Percentiles rank a stretch among this genome's conserved stretches.
Evolutionary conservation across 2,113 vertebrate genomes (phyloP).

Genomic region (Macaca mulatta): DNA sequence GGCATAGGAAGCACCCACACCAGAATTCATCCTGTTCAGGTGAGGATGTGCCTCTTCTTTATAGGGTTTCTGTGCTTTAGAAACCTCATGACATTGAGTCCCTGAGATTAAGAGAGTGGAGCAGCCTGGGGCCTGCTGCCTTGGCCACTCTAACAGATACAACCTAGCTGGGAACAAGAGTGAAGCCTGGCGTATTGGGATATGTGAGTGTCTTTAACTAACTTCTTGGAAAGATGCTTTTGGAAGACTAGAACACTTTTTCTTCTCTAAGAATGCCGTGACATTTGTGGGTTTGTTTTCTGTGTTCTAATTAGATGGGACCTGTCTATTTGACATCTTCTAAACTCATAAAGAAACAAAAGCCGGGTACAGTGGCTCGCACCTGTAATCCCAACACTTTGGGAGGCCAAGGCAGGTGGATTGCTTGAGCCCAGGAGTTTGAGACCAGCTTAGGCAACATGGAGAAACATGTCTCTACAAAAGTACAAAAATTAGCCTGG

Average conservation of each 20-base stretch:
- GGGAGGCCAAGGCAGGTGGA: too few relatives aligned
- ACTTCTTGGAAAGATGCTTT: background rate
- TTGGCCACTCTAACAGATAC: background rate
- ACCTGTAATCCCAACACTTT: too few relatives aligned
- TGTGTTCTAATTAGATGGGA: background rate
- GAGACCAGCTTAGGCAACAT: too few relatives aligned
- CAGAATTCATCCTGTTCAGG: conserved; percentile 91
- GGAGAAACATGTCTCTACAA: too few relatives aligned
- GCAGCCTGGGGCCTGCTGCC: background rate
- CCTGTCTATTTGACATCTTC: background rate
- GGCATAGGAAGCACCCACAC: conserved; percentile 88
- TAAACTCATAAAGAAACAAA: background rate
- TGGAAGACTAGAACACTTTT: background rate
- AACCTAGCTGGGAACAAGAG: background rate
- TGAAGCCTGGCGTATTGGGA: fast-evolving
- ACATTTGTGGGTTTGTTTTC: background rate
- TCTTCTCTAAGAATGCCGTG: background rate
- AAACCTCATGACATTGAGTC: background rate
- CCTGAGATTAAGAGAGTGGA: background rate
- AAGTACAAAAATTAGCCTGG: too few relatives aligned
- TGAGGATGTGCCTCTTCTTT: conserved; percentile 67
- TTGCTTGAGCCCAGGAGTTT: too few relatives aligned
- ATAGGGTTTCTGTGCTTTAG: background rate
- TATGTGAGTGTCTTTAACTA: background rate
- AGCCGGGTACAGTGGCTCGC: background rate